Evolutionary conservation across 1,140 invertebrate genomes (phyloP), one percentile per base, ranked within the genome.

Genomic region (Danaus melanippus): DNA sequence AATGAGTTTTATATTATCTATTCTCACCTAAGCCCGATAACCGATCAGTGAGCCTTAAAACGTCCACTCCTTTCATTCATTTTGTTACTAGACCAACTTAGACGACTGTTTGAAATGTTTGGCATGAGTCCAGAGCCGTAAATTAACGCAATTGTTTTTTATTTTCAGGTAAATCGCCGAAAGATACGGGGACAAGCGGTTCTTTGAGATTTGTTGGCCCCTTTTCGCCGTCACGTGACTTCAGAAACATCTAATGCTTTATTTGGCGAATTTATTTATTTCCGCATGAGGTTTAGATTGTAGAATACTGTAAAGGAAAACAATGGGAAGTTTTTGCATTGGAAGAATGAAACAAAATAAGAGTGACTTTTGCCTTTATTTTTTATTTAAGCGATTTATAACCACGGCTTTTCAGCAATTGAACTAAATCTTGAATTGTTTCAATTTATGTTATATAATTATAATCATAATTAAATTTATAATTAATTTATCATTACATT

Each of bases 141-240:
- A 84, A 84, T 84, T 86, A 84, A 86, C 74, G 66, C 67, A 64
- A 60, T 72, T 83, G 82, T 82, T 76, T 74, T 69, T 83, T 86
- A 69, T 86, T 86, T 84, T 78, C 83, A 86, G 83, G 83, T 86
- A 86, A 86, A 84, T 81, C 74, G 64, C 72, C 73, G 70, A 81
- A 80, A 82, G 76, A 78, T 71, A 71, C 74, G 62, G 65, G 66
- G 67, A 66, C 62, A 60, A 57, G 58, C 59, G 62, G 58, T 55
- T 54, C 53, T 58, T 62, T 67, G 57, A 64, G 58, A 68, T 64
- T 56, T 67, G 67, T 68, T 60, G 66, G 60, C 58, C 51, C 45
- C 53, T 57, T 63, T 47, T 57, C 58, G 59, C 49, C 57, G 60
- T 54, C 56, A 53, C 69, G 60, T 71, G 69, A 69, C 63, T 50